These are phyloP conservation scores for Drosophila hydei DNA, from an alignment of 1,140 invertebrate species.

Conservation along the genomic window DNA sequence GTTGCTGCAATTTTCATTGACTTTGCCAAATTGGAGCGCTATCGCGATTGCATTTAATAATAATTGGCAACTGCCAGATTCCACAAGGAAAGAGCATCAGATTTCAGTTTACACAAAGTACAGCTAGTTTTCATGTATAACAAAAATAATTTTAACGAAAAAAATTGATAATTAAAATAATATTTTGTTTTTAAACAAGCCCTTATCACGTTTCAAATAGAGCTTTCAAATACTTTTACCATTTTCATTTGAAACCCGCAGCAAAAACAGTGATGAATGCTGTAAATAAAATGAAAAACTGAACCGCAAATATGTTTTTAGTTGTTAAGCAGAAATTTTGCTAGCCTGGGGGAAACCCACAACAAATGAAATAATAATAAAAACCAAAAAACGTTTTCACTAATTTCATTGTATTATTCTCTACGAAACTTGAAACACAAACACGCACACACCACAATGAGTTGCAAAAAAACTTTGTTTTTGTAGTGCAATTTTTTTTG, in stretches of 20 bases:
- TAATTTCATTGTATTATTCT: background rate
- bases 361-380: background rate
- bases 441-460: background rate
- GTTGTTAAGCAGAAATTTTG: background rate
- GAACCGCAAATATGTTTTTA: constrained; percentile 3
- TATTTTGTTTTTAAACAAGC: too few species aligned
- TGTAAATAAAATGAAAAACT: background rate
- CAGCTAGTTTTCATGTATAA: too few species aligned
- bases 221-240: background rate
- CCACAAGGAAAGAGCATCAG: too few species aligned
- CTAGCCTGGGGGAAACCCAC: background rate
- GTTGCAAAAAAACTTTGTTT: background rate
- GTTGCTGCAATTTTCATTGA: background rate
- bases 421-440: background rate
- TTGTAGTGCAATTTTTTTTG: too few species aligned
- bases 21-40: background rate
- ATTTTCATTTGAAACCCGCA: background rate
- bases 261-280: background rate
- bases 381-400: background rate
- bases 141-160: too few species aligned
- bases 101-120: too few species aligned
- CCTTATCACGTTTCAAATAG: too few species aligned
- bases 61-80: too few species aligned
- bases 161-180: too few species aligned
- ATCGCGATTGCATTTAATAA: background rate